Conservation (phyloP, 2,113 vertebrate species). For the Ptilorrhoa leucosticta region DNA sequence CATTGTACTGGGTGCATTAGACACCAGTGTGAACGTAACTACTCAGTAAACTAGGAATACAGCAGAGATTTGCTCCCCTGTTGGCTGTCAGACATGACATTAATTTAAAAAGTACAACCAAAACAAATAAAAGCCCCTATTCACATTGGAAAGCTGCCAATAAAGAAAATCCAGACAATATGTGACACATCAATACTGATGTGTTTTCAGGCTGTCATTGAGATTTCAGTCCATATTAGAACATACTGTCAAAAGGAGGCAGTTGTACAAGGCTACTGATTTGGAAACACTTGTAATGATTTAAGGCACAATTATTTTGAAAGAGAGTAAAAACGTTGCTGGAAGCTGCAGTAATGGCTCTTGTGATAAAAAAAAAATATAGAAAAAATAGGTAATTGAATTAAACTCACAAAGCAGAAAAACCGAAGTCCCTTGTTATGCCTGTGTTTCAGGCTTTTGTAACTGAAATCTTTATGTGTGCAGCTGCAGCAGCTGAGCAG, state of each 20-base stretch:
- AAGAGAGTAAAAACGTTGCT: background rate
- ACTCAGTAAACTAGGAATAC: background rate
- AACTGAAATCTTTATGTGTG: background rate
- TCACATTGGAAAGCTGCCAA: background rate
- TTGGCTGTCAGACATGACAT: background rate
- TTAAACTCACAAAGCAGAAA: background rate
- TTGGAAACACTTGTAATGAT: constrained; percentile 36
- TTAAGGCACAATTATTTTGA: constrained; percentile 22
- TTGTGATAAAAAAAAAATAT: background rate
- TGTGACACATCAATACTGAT: constrained; percentile 16
- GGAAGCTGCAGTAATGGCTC: background rate
- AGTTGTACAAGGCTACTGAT: background rate
- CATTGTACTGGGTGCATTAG: background rate
- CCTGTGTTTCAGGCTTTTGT: background rate
- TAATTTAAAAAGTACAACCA: constrained; percentile 8
- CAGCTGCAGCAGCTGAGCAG: background rate
- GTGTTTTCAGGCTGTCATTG: constrained; percentile 34
- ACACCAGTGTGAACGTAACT: background rate
- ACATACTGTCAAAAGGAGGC: constrained; percentile 12
- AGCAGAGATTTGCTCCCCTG: background rate
- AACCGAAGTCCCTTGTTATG: background rate
- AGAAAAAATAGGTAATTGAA: background rate
- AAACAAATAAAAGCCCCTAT: background rate
- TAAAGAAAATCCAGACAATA: constrained; percentile 3
- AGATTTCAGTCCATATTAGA: constrained; percentile 21